Conservation (phyloP, 2,113 vertebrate genomes). For the Marcusenius ussheri region DNA sequence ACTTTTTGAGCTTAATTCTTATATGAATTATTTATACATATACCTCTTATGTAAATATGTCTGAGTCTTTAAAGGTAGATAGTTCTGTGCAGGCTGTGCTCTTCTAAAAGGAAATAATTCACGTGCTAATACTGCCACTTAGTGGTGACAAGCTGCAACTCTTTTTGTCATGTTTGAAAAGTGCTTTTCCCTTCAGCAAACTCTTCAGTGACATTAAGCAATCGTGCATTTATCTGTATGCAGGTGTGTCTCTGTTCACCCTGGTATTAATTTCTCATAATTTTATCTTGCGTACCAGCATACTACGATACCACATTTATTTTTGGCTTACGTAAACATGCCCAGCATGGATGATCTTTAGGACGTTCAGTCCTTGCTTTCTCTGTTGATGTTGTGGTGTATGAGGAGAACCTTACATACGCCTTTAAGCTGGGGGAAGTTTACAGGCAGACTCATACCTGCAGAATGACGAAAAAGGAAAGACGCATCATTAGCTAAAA, state of each 20-base stretch:
- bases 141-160: background rate
- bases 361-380: background rate
- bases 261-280: background rate
- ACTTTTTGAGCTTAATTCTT: background rate
- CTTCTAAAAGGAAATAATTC: background rate
- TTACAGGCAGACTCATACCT: background rate
- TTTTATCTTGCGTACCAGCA: background rate
- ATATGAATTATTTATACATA: background rate
- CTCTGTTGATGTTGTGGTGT: background rate
- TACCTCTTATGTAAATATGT: background rate
- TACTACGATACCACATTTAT: background rate
- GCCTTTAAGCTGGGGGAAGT: background rate
- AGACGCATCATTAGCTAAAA: background rate
- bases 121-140: constrained; percentile 30
- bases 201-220: background rate
- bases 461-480: background rate
- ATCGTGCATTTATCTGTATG: background rate
- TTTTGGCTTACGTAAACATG: background rate
- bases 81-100: too few species aligned
- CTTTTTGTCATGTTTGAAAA: background rate
- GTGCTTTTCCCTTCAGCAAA: background rate
- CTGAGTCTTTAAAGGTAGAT: too few species aligned
- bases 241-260: background rate
- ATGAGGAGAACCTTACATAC: background rate
- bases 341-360: background rate